Evolutionary conservation across 2,888 invertebrate species (phyloP), one percentile per base, ranked within the genome.

Genomic region (Drosophila aldrichi): DNA sequence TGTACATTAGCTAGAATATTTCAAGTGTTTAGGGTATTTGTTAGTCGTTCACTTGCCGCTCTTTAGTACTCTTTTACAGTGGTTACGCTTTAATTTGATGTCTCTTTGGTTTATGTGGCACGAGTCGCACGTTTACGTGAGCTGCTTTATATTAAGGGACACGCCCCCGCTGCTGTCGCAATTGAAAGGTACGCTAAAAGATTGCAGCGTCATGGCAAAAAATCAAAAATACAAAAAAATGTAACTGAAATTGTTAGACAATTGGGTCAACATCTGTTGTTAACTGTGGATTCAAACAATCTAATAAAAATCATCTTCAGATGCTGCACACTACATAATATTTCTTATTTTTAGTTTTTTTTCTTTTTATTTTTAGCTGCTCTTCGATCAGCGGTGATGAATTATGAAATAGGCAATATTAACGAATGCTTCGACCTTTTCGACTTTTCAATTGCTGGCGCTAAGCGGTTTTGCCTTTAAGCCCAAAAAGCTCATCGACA

Each of bases 121-220:
- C 78, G 78, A 74, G 78, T 54, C 70, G 29, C 60, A 55, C 63
- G 48, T 77, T 59, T 77, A 77, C 77, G 78, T 77, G 78, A 74
- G 67, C 64, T 68, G 78, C 78, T 68, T 77, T 77, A 41, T 49
- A 67, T 54, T 41, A 29, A 43, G 4, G 7, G 62, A 56, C 77
- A 67, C 70, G 70, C 70, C 70, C 59, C 46, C 71, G 57, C 25
- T 1, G 18, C 25, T 70, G 57, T 52, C 70, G 75, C 63, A 76
- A 76, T 64, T 49, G 57, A 34, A 48, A 18, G 32, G 41, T 48
- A 40, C 32, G 34, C 32, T 18, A 10, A 52, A 40, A 76, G 46
- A 58, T 55, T 54, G 77, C 77, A 72, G 44, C 56, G 77, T 77
- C 77, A 78, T 65, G 70, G 46, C 44, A 29, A 56, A 46, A 49